Evolutionary conservation across 2,113 vertebrate genomes (phyloP).

Genomic region (Todiramphus chloris): DNA sequence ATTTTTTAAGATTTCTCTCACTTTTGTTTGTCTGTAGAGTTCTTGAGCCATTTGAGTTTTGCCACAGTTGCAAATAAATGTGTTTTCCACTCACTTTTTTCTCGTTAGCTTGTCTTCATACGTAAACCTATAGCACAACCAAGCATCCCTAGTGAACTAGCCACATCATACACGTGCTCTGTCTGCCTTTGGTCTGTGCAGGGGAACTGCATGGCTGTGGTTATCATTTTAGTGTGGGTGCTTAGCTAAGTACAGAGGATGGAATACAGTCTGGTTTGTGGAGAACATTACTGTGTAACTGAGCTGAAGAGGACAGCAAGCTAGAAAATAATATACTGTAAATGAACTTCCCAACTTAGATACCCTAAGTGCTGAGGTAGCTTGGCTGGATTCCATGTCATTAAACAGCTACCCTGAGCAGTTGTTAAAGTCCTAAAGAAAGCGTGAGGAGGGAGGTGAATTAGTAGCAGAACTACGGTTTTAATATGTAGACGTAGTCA

Average conservation of each 20-base stretch:
- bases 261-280: background rate
- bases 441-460: background rate
- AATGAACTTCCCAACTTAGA: background rate
- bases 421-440: background rate
- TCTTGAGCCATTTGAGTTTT: background rate
- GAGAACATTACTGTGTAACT: background rate
- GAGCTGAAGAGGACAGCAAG: too few species aligned
- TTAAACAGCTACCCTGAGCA: background rate
- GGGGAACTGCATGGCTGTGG: background rate
- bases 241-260: background rate
- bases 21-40: background rate
- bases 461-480: background rate
- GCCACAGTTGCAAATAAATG: background rate
- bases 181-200: background rate
- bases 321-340: background rate
- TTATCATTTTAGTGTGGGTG: background rate
- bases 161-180: background rate
- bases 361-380: background rate
- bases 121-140: fast-evolving
- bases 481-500: background rate
- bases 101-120: background rate
- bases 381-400: background rate
- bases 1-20: background rate
- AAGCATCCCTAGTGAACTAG: background rate
- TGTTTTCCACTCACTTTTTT: background rate